Evolutionary conservation across 2,113 vertebrate species (phyloP), one percentile per base, ranked within the genome.

Genomic region (Hiodon tergisus): DNA sequence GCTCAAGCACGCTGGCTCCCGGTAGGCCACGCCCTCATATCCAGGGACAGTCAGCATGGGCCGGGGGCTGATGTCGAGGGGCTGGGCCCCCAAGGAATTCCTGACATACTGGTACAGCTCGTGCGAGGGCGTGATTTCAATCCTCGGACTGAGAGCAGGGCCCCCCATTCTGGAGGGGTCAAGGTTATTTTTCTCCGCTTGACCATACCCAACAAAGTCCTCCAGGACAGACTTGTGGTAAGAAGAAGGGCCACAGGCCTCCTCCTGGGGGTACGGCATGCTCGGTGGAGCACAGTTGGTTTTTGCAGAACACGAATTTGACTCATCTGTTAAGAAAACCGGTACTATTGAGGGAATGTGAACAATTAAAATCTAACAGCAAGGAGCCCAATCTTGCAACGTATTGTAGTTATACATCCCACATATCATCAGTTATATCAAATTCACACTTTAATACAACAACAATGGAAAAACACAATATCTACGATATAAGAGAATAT

Each of bases 121-220:
- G 82, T 92, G 89, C 55, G 95, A 95, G 17, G 93, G 94, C 83
- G 97, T 99, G 89, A 99, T 99, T 92, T 99, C 95, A 87, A 99
- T 99, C 88, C 95, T 93, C 82, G 97, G 97, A 85, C 97, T 96
- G 47, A 91, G 89, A 81, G 93, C 92, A 75, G 84, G 83, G 82
- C 85, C 89, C 51, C 86, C 84, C 11, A 90, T 79, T 86, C 81
- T 92, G 80, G 88, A 89, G 71, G 89, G 85, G 87, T 91, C 86
- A 80, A 86, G 85, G 77, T 88, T 86, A 89, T 87, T 88, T 89
- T 87, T 81, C 89, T 91, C 92, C 86, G 88, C 80, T 86, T 93
- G 90, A 91, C 88, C 90, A 70, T 90, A 92, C 81, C 86, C 90
- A 87, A 86, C 83, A 77, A 89, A 86, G 83, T 77, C 89, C 80